Conservation (phyloP, 2,797 vertebrate genomes). For the Tapera naevia region DNA sequence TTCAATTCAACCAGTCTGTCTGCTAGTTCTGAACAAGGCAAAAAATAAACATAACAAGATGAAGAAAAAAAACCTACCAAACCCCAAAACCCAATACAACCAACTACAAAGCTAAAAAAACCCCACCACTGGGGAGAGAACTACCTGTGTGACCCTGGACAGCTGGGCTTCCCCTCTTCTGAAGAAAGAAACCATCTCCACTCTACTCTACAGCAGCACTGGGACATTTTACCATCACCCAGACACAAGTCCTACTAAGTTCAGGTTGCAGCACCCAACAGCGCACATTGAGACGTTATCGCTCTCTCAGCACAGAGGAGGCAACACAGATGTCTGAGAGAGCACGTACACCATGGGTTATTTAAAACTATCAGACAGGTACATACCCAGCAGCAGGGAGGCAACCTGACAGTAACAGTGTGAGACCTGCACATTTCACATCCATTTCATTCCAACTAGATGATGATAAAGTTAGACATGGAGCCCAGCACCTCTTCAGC, state of each 20-base stretch:
- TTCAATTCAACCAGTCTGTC: background rate
- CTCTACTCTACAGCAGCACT: background rate
- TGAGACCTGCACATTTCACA: background rate
- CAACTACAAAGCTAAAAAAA: background rate
- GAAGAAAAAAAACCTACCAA: fast-evolving
- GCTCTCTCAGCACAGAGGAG: background rate
- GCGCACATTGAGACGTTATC: background rate
- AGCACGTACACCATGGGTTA: background rate
- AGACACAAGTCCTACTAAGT: background rate
- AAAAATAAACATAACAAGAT: background rate
- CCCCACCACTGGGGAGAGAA: background rate
- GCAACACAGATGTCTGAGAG: background rate
- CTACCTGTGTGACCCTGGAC: background rate
- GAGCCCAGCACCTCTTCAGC: background rate
- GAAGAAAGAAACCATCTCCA: background rate
- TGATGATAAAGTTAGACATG: background rate
- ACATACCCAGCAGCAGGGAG: background rate
- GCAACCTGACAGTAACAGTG: background rate
- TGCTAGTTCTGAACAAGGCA: background rate
- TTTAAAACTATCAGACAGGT: background rate
- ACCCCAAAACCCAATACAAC: background rate
- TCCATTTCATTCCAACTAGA: background rate
- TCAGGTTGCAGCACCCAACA: background rate
- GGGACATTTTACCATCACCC: background rate
- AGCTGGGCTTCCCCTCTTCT: background rate